These are phyloP conservation scores for Edolisoma coerulescens DNA, from an alignment of 2,113 vertebrate genomes.

Conservation along the genomic window DNA sequence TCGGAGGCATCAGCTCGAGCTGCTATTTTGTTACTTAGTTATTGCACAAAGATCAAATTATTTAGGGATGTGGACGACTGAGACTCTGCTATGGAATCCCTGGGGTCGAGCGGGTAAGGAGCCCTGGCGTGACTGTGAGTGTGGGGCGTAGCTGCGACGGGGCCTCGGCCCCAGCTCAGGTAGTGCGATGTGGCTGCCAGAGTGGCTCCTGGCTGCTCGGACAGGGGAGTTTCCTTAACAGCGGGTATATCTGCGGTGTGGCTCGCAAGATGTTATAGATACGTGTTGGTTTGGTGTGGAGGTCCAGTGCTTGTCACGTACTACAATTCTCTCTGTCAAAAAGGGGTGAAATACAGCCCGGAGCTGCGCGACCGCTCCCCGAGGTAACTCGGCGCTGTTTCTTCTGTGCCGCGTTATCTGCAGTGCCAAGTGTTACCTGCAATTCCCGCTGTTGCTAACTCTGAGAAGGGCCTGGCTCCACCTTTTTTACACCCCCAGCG, in stretches of 20 bases:
- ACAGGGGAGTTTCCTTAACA: accelerated
- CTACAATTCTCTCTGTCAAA: not conserved
- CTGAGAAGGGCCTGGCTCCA: not conserved
- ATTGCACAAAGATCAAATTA: accelerated
- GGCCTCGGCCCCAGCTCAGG: not conserved
- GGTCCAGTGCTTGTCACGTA: not conserved
- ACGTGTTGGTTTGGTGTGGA: not conserved
- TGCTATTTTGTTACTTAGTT: not conserved
- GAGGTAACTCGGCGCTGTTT: not conserved
- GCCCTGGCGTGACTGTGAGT: not conserved
- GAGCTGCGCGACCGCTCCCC: not conserved
- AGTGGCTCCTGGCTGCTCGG: accelerated
- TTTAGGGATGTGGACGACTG: too few species aligned
- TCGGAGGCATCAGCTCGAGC: accelerated
- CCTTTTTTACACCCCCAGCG: not conserved
- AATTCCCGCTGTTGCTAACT: not conserved
- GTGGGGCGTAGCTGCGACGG: not conserved
- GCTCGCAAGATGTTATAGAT: not conserved
- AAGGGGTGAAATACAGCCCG: not conserved
- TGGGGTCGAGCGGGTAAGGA: accelerated
- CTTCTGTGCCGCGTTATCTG: not conserved
- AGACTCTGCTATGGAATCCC: accelerated
- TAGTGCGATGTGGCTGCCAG: accelerated
- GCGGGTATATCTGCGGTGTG: accelerated
- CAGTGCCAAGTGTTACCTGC: not conserved